These are phyloP conservation scores for Mimachlamys varia DNA, from an alignment of 2,888 invertebrate genomes.

Conservation along the genomic window DNA sequence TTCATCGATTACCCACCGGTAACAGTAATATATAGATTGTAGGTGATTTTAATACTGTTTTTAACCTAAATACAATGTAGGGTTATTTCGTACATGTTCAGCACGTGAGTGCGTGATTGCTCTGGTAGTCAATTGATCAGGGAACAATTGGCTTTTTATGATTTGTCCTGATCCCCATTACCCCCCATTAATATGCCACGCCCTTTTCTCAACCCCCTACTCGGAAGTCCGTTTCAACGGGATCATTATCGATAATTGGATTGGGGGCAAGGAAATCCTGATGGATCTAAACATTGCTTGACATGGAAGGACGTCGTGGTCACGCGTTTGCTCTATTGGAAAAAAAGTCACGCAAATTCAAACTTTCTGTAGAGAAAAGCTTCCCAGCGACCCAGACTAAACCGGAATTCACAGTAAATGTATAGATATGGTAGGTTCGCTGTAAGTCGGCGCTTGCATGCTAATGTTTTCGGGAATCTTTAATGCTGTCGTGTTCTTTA, in stretches of 20 bases:
- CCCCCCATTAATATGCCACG: not conserved
- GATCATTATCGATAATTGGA: slow-evolving; percentile 1
- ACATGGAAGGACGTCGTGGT: not conserved
- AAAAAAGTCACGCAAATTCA: slow-evolving; percentile 5
- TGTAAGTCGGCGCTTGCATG: not conserved
- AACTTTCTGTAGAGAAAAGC: not conserved
- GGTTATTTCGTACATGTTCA: not conserved
- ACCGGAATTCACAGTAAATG: not conserved
- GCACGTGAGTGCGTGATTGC: not conserved
- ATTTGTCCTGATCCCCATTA: not conserved
- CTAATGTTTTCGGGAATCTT: not conserved
- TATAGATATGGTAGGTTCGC: not conserved
- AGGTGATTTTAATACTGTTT: not conserved
- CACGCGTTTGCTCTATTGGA: not conserved
- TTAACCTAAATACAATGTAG: not conserved
- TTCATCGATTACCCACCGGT: not conserved
- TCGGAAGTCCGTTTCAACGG: not conserved
- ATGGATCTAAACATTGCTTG: not conserved
- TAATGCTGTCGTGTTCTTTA: not conserved
- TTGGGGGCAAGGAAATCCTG: not conserved
- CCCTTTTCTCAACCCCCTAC: not conserved
- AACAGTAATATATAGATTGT: not conserved
- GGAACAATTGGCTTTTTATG: not conserved
- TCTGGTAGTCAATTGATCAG: not conserved
- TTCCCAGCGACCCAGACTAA: not conserved